phyloP scores from a whole-genome alignment of 1,140 invertebrate genomes.

The Rhopalosiphum padi region DNA sequence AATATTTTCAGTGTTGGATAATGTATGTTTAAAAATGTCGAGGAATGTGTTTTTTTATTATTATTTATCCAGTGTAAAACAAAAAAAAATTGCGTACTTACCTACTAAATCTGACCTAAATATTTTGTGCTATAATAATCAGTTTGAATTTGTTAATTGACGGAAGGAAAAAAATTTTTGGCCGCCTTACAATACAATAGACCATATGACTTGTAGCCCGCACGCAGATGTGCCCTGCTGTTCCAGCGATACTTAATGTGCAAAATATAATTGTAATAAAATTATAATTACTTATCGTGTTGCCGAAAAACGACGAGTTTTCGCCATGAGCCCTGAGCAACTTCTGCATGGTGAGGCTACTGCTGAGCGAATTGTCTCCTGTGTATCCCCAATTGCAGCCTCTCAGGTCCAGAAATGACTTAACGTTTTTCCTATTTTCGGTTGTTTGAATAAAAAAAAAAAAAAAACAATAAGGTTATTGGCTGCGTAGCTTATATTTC shows the following conservation, averaged over 20 bases:
- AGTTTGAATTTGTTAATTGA: neutral
- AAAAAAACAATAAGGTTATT: neutral
- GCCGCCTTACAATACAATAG: too few species aligned
- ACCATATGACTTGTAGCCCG: too few species aligned
- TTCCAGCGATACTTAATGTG: too few species aligned
- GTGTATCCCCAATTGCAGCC: constrained; percentile 69
- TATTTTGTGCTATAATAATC: neutral
- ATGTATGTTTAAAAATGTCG: neutral
- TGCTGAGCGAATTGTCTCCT: constrained; percentile 67
- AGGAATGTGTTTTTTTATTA: neutral
- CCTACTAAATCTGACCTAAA: neutral
- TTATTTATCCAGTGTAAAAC: neutral
- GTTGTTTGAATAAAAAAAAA: neutral
- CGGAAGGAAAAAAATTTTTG: neutral
- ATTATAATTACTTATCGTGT: constrained; percentile 65
- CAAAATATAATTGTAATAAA: neutral
- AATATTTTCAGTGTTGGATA: neutral
- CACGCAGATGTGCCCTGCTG: too few species aligned
- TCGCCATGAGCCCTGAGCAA: constrained; percentile 69
- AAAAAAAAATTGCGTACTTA: neutral
- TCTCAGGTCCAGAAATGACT: constrained; percentile 68
- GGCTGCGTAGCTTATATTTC: neutral
- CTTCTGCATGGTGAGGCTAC: constrained; percentile 67
- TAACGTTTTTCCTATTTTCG: constrained; percentile 67
- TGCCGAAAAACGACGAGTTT: constrained; percentile 71